phyloP scores from a whole-genome alignment of 64 coral and sea anemone genomes.

The Montipora sp. region DNA sequence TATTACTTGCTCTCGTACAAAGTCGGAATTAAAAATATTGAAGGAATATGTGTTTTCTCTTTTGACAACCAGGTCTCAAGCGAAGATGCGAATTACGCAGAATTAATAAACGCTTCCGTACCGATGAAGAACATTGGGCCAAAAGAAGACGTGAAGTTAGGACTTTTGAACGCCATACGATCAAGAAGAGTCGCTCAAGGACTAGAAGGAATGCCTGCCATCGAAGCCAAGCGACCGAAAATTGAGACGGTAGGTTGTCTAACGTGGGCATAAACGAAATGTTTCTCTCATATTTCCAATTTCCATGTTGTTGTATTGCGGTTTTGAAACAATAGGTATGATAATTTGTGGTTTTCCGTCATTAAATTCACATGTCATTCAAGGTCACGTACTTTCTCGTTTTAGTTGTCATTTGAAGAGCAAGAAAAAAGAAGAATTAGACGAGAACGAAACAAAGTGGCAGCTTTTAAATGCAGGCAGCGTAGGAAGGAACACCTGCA shows the following conservation, averaged over 20 bases:
- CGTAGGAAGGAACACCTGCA: conserved; percentile 94
- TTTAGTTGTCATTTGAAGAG: conserved; percentile 86
- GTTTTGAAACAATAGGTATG: conserved; percentile 9
- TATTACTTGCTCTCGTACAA: background rate
- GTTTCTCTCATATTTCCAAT: background rate
- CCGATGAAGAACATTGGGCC: conserved; percentile 61
- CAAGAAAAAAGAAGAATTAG: conserved; percentile 85
- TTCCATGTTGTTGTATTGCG: background rate
- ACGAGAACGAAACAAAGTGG: conserved; percentile 97
- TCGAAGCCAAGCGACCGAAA: conserved; percentile 85
- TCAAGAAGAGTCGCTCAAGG: conserved; percentile 84
- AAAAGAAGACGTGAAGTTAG: conserved; percentile 78
- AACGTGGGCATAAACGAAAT: background rate
- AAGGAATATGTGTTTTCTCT: background rate
- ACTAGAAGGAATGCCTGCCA: conserved; percentile 90
- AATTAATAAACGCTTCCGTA: conserved; percentile 73
- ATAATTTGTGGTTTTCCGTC: conserved; percentile 20
- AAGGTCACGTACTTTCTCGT: background rate
- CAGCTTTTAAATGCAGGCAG: conserved; percentile 95
- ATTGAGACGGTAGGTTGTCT: conserved; percentile 70
- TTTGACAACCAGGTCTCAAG: conserved; percentile 69
- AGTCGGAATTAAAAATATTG: background rate
- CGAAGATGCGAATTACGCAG: conserved; percentile 83
- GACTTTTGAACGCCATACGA: conserved; percentile 85
- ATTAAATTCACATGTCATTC: background rate